phyloP scores from a whole-genome alignment of 2,888 invertebrate species.

The Sericinus montela region DNA sequence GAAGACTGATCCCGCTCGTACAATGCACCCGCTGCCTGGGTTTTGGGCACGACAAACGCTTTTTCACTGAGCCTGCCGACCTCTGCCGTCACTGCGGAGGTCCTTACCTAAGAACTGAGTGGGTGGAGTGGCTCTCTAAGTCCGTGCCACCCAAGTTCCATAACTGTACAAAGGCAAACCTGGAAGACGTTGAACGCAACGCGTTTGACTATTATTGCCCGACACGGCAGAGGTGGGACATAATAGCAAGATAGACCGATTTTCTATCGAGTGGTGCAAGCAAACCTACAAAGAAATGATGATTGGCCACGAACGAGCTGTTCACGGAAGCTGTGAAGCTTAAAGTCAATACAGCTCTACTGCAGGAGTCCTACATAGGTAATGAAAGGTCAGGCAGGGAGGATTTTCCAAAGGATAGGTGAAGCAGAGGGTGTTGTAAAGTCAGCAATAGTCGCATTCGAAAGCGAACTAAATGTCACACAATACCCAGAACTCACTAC shows the following conservation, averaged over 20 bases:
- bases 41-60: no score
- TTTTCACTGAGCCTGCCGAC: no score
- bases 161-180: neutral
- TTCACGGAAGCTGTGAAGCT: no score
- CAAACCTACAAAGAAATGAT: no score
- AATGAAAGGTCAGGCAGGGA: neutral
- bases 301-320: no score
- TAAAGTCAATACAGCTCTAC: conserved; percentile 6
- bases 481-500: conserved; percentile 17
- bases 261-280: no score
- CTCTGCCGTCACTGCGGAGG: no score
- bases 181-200: neutral
- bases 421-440: conserved; percentile 15
- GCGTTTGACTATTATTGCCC: neutral
- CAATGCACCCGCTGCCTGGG: no score
- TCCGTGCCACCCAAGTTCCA: neutral
- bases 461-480: conserved; percentile 7
- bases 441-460: conserved; percentile 19
- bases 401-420: conserved; percentile 10
- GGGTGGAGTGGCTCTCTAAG: neutral
- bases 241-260: no score
- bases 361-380: conserved; percentile 21
- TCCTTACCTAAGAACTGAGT: no score
- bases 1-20: no score
- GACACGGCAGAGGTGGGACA: conserved; percentile 1